These are phyloP conservation scores for Podilymbus podiceps DNA, from an alignment of 2,113 vertebrate species.

Conservation along the genomic window DNA sequence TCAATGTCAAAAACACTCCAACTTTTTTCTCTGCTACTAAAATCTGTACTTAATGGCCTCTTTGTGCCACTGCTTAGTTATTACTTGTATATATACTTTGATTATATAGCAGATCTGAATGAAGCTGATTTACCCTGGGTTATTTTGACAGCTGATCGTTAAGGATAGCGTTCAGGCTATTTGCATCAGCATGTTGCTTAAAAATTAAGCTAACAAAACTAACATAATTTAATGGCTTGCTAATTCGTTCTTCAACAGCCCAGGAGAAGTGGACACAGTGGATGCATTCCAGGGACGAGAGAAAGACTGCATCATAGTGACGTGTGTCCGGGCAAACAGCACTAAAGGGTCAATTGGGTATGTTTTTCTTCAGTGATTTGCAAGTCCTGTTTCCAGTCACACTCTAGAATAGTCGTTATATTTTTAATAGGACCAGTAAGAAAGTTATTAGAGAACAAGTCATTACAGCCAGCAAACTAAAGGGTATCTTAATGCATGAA, in stretches of 20 bases:
- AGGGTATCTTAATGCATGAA: neutral
- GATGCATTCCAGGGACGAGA: conserved; percentile 88
- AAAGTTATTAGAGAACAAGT: neutral
- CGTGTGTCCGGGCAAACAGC: conserved; percentile 81
- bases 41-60: neutral
- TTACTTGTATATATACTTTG: neutral
- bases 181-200: neutral
- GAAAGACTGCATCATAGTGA: conserved; percentile 88
- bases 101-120: neutral
- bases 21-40: neutral
- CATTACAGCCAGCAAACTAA: neutral
- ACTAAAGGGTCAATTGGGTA: conserved; percentile 82
- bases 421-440: neutral
- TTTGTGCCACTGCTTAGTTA: neutral
- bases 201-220: neutral
- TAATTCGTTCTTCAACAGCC: conserved; percentile 33
- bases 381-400: neutral
- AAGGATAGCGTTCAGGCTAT: neutral
- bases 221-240: neutral
- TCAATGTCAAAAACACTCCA: neutral
- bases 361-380: neutral
- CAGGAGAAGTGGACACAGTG: conserved; percentile 83
- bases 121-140: neutral
- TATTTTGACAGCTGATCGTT: neutral
- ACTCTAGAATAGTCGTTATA: rapidly evolving